Conservation (phyloP, 2,113 vertebrate species). For the Leuciscus idus region DNA sequence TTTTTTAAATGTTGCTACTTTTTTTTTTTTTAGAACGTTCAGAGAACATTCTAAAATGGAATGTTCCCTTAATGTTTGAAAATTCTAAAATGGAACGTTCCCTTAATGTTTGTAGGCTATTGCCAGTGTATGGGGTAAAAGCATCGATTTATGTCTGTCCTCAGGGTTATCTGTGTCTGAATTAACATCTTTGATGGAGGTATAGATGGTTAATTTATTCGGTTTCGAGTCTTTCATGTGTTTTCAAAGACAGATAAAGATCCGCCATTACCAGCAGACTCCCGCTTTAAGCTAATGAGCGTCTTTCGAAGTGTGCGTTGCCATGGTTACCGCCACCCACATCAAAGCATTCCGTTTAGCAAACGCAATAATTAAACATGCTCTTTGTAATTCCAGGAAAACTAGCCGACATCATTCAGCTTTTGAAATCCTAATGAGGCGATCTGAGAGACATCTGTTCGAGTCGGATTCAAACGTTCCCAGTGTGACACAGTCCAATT, state of each 20-base stretch:
- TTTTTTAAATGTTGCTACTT: no score
- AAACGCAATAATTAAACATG: not conserved
- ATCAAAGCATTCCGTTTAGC: constrained; percentile 24
- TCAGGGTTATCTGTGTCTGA: not conserved
- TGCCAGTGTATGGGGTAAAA: no score
- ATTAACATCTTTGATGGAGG: not conserved
- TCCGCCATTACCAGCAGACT: not conserved
- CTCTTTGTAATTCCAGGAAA: not conserved
- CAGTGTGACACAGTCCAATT: no score
- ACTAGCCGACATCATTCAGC: not conserved
- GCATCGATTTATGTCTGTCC: not conserved
- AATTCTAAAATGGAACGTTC: no score
- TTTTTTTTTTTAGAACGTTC: no score
- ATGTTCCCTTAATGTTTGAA: no score
- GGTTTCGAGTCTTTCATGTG: not conserved
- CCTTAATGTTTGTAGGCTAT: no score
- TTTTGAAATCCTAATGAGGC: constrained; percentile 23
- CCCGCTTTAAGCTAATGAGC: not conserved
- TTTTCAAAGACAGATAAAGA: not conserved
- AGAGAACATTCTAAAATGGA: no score
- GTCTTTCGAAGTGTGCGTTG: not conserved
- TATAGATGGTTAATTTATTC: not conserved
- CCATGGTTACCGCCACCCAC: constrained; percentile 29
- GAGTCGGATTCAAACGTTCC: not conserved
- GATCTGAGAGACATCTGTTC: constrained; percentile 28